Base-by-base conservation (phyloP, 1,140 invertebrate species). In the Drosophila arizonae region DNA sequence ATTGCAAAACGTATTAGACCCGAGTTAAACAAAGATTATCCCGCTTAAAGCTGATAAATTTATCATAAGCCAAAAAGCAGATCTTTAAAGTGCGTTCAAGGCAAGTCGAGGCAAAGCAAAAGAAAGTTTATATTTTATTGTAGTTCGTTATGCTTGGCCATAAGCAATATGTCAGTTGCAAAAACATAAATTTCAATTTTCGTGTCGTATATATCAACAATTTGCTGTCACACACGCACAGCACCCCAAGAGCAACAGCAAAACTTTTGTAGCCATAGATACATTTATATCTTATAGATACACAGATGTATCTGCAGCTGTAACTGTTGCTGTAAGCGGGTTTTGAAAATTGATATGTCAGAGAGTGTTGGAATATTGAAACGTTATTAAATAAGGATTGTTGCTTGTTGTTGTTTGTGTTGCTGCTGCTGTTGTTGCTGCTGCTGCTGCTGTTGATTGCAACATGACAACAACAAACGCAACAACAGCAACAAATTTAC, bases 101-200 rank as follows among this genome's bases (percentile, higher is more conserved):
- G 2, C 36, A 39, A 39, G 36, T 10, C 33, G 11, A 39, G 36
- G 0, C 13, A 10, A 3, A 39, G 36, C 10, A 11, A 13, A 11
- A 39, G 3, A 11, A 39, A 39, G 36, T 39, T 39, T 11, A 39
- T 39, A 39, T 39, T 39, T 39, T 2, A 39, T 39, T 39, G 36
- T 13, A 39, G 36, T 39, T 39, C 36, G 36, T 39, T 39, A 39
- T 39, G 36, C 36, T 39, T 13, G 17, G 68, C 68, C 69, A 50
- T 52, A 52, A 87, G 79, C 75, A 81, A 76, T 87, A 79, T 81
- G 81, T 86, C 71, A 78, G 51, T 77, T 48, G 67, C 78, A 85
- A 86, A 62, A 64, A 87, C 82, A 86, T 86, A 87, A 86, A 86
- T 86, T 87, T 86, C 82, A 87, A 86, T 86, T 86, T 87, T 79